Percentiles rank a stretch among this genome's conserved stretches.
phyloP scores from a whole-genome alignment of 2,888 invertebrate species.

The Agrochola circellaris region DNA sequence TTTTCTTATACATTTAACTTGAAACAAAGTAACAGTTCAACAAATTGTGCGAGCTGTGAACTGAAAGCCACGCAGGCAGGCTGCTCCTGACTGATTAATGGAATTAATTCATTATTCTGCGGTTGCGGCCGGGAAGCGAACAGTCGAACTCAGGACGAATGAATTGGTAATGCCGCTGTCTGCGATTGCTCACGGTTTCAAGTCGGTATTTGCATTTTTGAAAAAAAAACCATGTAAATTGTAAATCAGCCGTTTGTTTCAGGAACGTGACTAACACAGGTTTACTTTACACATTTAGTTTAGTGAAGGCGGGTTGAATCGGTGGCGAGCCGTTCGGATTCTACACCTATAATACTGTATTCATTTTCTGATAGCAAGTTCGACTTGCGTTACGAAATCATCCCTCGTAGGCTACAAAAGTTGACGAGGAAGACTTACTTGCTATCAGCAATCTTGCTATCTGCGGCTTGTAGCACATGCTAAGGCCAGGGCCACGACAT shows the following conservation, averaged over 20 bases:
- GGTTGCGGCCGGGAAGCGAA: conserved; percentile 81
- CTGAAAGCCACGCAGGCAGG: conserved; percentile 58
- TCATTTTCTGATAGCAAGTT: background rate
- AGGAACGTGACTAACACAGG: background rate
- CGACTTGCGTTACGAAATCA: background rate
- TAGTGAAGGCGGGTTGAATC: background rate
- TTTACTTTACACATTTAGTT: background rate
- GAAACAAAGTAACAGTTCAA: conserved; percentile 38
- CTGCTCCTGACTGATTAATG: conserved; percentile 72
- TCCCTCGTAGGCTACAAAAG: background rate
- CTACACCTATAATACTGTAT: background rate
- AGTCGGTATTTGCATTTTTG: conserved; percentile 44
- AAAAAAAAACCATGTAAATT: conserved; percentile 29
- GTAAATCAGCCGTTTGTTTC: conserved; percentile 8
- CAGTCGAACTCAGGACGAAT: conserved; percentile 72
- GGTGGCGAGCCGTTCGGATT: background rate
- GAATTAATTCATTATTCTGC: conserved; percentile 78
- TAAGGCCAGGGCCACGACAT: background rate
- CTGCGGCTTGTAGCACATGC: background rate
- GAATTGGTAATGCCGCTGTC: conserved; percentile 71
- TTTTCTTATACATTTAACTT: conserved; percentile 22
- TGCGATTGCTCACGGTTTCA: conserved; percentile 58
- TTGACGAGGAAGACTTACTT: background rate
- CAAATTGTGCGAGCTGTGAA: conserved; percentile 55
- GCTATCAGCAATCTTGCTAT: too few species aligned